A percentile compares a stretch with the other conserved stretches of the same genome.
phyloP scores from a whole-genome alignment of 2,113 vertebrate species.

The Macheiramphus alcinus region DNA sequence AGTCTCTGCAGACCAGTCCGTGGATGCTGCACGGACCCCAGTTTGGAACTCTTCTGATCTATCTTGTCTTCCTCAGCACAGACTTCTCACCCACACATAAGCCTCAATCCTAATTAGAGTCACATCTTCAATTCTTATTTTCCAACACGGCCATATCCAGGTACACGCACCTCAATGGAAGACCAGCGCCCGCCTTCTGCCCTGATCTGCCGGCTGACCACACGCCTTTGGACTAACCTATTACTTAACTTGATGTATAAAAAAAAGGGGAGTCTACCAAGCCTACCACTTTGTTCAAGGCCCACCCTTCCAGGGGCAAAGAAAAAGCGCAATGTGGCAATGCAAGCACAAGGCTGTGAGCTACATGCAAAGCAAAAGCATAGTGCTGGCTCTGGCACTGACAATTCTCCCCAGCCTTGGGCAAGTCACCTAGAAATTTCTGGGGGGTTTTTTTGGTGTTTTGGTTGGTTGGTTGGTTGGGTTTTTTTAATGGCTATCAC shows the following conservation, averaged over 20 bases:
- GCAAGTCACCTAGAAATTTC: neutral
- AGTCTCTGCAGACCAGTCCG: neutral
- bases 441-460: rapidly evolving
- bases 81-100: neutral
- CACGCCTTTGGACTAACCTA: rapidly evolving
- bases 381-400: neutral
- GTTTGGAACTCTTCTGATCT: neutral
- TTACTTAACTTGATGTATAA: neutral
- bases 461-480: no score
- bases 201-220: neutral
- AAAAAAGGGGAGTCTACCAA: neutral
- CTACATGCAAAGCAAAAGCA: neutral
- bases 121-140: neutral
- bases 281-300: neutral
- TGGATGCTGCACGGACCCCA: neutral
- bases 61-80: neutral
- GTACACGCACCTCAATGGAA: neutral
- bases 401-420: neutral
- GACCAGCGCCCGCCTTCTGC: neutral
- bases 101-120: neutral
- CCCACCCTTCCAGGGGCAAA: neutral
- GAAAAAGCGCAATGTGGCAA: neutral
- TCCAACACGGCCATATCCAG: neutral
- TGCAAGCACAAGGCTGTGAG: neutral
- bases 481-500: neutral